phyloP scores from a whole-genome alignment of 2,888 invertebrate genomes.

The Cataglyphis altisquamis region DNA sequence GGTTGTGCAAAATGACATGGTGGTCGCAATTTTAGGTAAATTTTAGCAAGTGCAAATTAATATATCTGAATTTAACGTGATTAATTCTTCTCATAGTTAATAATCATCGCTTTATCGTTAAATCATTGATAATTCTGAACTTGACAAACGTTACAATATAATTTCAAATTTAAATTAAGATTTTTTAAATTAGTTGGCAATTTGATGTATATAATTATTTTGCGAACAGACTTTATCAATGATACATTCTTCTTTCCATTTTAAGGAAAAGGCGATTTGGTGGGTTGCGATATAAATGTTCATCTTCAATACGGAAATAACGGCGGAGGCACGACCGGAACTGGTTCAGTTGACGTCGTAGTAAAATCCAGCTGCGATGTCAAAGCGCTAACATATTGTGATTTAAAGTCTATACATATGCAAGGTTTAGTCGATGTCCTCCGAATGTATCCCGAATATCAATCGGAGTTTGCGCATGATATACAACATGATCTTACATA shows the following conservation, averaged over 20 bases:
- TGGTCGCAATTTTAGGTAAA: conserved; percentile 97
- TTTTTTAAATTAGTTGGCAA: background rate
- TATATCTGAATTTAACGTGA: background rate
- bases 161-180: background rate
- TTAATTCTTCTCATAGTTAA: background rate
- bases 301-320: conserved; percentile 91
- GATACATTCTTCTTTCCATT: conserved; percentile 49
- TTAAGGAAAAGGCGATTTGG: conserved; percentile 98
- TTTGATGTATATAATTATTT: background rate
- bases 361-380: conserved; percentile 98
- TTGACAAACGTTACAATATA: background rate
- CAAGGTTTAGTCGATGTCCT: conserved; percentile 96
- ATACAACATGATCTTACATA: conserved; percentile 98
- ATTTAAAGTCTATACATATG: conserved; percentile 97
- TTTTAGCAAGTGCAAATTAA: background rate
- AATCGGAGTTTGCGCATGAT: conserved; percentile 97
- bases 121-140: background rate
- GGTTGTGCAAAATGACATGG: conserved; percentile 98
- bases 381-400: conserved; percentile 97
- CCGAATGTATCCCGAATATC: conserved; percentile 97
- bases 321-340: conserved; percentile 88
- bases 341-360: conserved; percentile 90
- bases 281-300: conserved; percentile 96
- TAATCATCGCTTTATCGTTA: background rate
- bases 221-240: background rate